Evolutionary conservation across 2,797 vertebrate genomes (phyloP).

Genomic region (Brachymystax lenok): DNA sequence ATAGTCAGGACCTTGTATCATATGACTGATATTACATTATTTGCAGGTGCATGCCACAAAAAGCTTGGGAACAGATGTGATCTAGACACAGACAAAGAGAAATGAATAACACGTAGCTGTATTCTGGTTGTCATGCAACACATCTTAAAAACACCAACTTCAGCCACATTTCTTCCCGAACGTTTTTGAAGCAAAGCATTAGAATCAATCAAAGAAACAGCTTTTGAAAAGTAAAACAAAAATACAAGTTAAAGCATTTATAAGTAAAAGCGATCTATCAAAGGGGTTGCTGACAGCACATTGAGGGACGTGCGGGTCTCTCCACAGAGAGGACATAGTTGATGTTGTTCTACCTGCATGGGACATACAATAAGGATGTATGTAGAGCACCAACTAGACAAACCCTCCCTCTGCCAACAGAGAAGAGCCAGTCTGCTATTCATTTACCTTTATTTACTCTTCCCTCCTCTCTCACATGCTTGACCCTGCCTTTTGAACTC

Average conservation of each 20-base stretch:
- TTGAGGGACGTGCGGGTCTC: conserved; percentile 43
- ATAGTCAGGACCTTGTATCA: background rate
- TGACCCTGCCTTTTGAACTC: conserved; percentile 54
- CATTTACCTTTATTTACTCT: conserved; percentile 54
- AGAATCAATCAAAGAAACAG: background rate
- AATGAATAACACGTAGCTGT: background rate
- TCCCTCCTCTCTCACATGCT: conserved; percentile 49
- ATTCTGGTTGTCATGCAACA: conserved; percentile 13
- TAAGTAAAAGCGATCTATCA: conserved; percentile 37
- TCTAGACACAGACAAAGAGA: background rate
- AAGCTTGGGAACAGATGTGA: background rate
- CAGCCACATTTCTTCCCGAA: background rate
- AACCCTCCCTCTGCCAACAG: conserved; percentile 54
- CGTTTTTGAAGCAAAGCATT: background rate
- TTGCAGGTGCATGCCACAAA: background rate
- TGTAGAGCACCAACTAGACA: conserved; percentile 30
- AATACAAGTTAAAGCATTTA: conserved; percentile 23
- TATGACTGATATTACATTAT: background rate
- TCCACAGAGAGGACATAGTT: conserved; percentile 18
- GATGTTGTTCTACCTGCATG: conserved; percentile 30
- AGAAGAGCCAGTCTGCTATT: conserved; percentile 55
- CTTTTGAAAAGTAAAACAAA: conserved; percentile 3
- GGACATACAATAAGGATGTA: conserved; percentile 49
- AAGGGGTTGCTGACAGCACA: conserved; percentile 33
- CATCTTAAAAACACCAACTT: background rate